phyloP scores from a whole-genome alignment of 1,140 invertebrate genomes.

The Temnothorax nylanderi region DNA sequence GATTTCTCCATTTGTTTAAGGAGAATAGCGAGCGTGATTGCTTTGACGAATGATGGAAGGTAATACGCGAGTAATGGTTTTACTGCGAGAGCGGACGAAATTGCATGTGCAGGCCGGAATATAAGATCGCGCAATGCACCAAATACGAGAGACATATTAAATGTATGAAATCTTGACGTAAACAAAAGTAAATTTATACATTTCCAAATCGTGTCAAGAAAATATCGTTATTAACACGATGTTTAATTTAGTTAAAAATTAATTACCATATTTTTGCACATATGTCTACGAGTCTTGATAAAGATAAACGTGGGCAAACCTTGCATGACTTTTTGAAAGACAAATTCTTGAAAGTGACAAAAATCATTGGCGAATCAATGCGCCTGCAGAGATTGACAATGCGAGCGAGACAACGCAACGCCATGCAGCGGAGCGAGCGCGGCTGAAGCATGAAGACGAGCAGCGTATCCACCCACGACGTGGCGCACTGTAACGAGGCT shows the following conservation, averaged over 20 bases:
- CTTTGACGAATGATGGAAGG: constrained; percentile 55
- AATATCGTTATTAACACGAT: background rate
- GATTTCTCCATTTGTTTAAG: constrained; percentile 50
- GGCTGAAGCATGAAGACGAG: constrained; percentile 57
- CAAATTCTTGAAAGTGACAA: background rate
- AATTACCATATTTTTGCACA: background rate
- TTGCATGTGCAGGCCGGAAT: constrained; percentile 32
- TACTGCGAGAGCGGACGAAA: constrained; percentile 40
- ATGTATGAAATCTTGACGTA: background rate
- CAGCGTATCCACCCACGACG: constrained; percentile 81
- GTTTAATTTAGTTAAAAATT: background rate
- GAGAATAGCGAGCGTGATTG: constrained; percentile 61
- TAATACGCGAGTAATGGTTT: constrained; percentile 67
- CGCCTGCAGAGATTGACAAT: constrained; percentile 14
- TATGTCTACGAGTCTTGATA: background rate
- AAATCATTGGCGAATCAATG: constrained; percentile 4
- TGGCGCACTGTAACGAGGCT: constrained; percentile 80
- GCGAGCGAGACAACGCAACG: constrained; percentile 22
- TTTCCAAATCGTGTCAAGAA: background rate
- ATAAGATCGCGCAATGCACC: constrained; percentile 34
- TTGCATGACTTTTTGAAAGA: background rate
- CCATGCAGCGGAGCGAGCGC: background rate
- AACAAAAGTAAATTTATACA: background rate
- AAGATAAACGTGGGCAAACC: background rate
- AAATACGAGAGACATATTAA: constrained; percentile 19